Base-by-base conservation (phyloP, 2,797 vertebrate species). In the Phoebastria nigripes region DNA sequence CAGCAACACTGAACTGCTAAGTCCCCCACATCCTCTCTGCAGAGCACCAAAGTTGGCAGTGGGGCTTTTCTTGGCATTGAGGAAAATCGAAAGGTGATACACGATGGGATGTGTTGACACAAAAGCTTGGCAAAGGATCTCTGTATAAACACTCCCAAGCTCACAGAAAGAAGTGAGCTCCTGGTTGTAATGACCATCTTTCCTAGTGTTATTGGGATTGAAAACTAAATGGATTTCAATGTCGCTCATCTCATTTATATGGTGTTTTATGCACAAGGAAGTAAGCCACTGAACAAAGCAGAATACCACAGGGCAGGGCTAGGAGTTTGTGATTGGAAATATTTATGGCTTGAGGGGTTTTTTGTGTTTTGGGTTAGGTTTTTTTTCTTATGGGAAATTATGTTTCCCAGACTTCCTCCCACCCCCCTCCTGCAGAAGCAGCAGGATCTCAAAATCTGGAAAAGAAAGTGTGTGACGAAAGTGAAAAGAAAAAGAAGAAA, bases 51-150 rank as follows among this genome's bases (percentile, higher is more conserved):
- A 77, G 12, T 20, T 18, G 17, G 28, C 46, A 52, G 31, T 2
- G 55, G 51, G 44, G 15, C 46, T 88, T 65, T 29, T 15, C 13
- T 6, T 1, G 41, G 37, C 77, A 72, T 33, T 0, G 0, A 80
- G 46, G 41, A 77, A 76, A 90, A 46, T 26, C 8, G 5, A 19
- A 82, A 78, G 17, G 6, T 3, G 1, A 46, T 39, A 9, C 7
- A 26, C 0, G 1, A 28, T 33, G 56, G 33, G 33, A 80, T 21
- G 16, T 26, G 41, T 25, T 35, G 25, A 41, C 65, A 39, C 6
- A 65, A 72, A 59, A 65, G 16, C 12, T 2, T 47, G 41, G 19
- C 37, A 52, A 88, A 77, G 24, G 37, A n/a, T 56, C 11, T 54
- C 41, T 81, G 55, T 8, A 16, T 25, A 35, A 76, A 77, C 8